Evolutionary conservation across 1,140 invertebrate species (phyloP), one percentile per base, ranked within the genome.

Genomic region (Eupeodes corollae): DNA sequence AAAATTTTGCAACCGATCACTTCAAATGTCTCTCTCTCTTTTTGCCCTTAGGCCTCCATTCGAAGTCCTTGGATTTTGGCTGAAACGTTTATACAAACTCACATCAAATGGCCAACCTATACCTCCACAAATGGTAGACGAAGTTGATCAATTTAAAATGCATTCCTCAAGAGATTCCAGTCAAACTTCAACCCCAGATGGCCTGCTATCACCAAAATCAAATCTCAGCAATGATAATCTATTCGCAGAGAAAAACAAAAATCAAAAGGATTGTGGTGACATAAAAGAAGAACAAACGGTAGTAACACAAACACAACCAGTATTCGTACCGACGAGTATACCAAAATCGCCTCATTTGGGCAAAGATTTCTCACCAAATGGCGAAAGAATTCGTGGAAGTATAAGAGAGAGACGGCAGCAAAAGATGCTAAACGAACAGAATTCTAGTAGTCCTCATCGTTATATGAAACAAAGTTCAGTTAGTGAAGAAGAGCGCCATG

Each of bases 1-100:
- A n/a, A n/a, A n/a, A n/a, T n/a, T n/a, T n/a, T n/a, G n/a, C n/a
- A n/a, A n/a, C n/a, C n/a, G n/a, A n/a, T n/a, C n/a, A n/a, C n/a
- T n/a, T n/a, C n/a, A n/a, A n/a, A n/a, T n/a, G n/a, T n/a, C n/a
- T n/a, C n/a, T n/a, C n/a, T n/a, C n/a, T n/a, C 12, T n/a, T 26
- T 26, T 3, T 26, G 8, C 13, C 32, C 26, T 55, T 50, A 84
- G 88, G 56, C 88, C 89, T 0, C 80, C 87, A 0, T 91, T 91
- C 66, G 86, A 91, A 61, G 77, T 87, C n/a, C 78, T 90, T 61
- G 80, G 88, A 67, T 76, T 82, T 2, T 91, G 88, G 88, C 63
- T 91, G 16, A 82, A 88, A 62, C 78, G 78, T 19, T 58, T 92
- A 38, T 79, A 79, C 2, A 79, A 83, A 71, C 83, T 86, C 61